Evolutionary conservation across 2,113 vertebrate genomes (phyloP), one percentile per base, ranked within the genome.

Genomic region (Casuarius casuarius): DNA sequence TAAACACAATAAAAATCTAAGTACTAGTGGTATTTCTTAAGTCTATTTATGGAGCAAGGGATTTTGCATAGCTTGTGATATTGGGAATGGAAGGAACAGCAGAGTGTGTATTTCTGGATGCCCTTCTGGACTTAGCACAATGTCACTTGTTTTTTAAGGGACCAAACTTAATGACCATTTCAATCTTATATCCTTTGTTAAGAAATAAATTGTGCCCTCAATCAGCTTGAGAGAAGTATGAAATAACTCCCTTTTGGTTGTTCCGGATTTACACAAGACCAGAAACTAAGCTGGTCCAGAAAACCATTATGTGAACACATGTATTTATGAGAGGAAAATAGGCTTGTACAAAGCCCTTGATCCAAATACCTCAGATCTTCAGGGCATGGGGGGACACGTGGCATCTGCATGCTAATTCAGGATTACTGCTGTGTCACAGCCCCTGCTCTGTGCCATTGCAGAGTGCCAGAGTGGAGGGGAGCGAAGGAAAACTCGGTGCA

Each of bases 401-500:
- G 28, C 54, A 49, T 73, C 25, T 61, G 33, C 38, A 44, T 29
- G 31, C 31, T 46, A 33, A 58, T 12, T 33, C 16, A 18, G 28
- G 88, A 48, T 1, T 73, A 62, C 63, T 58, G 11, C 42, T 83
- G 52, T 48, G n/a, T 49, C 67, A 73, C 49, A 89, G 74, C 11
- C 48, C 23, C 38, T 52, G 62, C 44, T 49, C 56, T 63, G 7
- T 1, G 11, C 17, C 0, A 0, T 18, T 38, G 49, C 1, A 0
- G 68, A 71, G 89, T 17, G n/a, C 19, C 66, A 42, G 28, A 42
- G 31, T 4, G 18, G 31, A 78, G 29, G 31, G 31, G 87, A 82
- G 33, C 9, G 1, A 9, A 44, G 29, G 58, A 77, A 93, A 80
- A 56, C 4, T 70, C 28, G 18, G 52, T 14, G 72, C 35, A 72